A percentile compares a stretch with the other conserved stretches of the same genome.
Evolutionary conservation across 2,113 vertebrate genomes (phyloP).

Genomic region (Plotosus lineatus): DNA sequence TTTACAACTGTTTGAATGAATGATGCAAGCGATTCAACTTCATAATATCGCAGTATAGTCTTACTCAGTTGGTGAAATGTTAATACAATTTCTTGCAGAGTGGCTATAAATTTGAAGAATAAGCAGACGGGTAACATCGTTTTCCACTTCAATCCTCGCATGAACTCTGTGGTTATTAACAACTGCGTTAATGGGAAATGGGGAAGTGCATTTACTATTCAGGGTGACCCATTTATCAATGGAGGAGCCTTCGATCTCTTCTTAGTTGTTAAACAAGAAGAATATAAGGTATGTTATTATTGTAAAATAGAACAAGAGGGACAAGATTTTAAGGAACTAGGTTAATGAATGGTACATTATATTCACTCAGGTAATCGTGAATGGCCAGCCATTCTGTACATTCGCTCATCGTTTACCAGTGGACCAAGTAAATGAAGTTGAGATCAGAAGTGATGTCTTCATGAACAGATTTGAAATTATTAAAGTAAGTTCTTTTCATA

Average conservation of each 20-base stretch:
- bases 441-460: neutral
- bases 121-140: neutral
- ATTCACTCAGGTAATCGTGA: neutral
- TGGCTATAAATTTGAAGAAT: neutral
- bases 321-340: neutral
- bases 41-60: neutral
- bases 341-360: neutral
- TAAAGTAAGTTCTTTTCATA: slow-evolving; percentile 2
- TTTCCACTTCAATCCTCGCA: neutral
- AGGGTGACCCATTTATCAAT: neutral
- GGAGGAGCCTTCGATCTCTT: slow-evolving; percentile 1
- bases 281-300: neutral
- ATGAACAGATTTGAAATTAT: slow-evolving; percentile 1
- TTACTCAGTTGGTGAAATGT: neutral
- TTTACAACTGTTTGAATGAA: neutral
- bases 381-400: too few species aligned
- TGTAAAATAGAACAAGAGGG: neutral
- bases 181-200: neutral
- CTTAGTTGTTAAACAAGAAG: slow-evolving; percentile 5
- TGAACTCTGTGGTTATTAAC: neutral
- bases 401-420: neutral
- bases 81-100: neutral
- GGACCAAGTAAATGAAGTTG: neutral
- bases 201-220: neutral
- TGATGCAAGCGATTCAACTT: neutral